These are phyloP conservation scores for Nasonia oneida DNA, from an alignment of 2,888 invertebrate genomes.

Conservation along the genomic window DNA sequence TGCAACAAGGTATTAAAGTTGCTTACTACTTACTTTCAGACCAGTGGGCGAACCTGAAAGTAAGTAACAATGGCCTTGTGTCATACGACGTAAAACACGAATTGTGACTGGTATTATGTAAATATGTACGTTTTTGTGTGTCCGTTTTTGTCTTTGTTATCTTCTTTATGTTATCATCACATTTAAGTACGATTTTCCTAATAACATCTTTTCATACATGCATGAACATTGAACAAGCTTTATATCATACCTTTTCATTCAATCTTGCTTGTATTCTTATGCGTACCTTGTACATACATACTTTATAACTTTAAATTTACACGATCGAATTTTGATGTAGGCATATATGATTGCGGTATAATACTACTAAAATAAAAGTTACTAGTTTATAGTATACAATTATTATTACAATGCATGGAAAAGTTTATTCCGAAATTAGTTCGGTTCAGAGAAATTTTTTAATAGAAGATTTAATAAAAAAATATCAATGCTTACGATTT, in stretches of 20 bases:
- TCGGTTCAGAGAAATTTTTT: background rate
- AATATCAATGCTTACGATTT: background rate
- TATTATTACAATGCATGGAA: background rate
- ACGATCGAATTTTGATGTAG: background rate
- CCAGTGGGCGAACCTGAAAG: conserved; percentile 55
- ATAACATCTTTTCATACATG: conserved; percentile 36
- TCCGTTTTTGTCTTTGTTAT: conserved; percentile 20
- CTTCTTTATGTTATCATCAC: background rate
- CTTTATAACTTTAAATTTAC: background rate
- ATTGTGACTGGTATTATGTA: conserved; percentile 46
- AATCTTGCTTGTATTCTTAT: conserved; percentile 32
- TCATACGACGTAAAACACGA: conserved; percentile 36
- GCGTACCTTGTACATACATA: conserved; percentile 25
- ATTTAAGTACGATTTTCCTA: background rate
- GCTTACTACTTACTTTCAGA: conserved; percentile 59
- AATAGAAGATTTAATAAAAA: background rate
- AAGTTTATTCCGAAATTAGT: background rate
- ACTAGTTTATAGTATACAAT: background rate
- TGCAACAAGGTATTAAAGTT: conserved; percentile 22
- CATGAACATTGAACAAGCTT: conserved; percentile 41
- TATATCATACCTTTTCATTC: conserved; percentile 13
- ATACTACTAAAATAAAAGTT: background rate
- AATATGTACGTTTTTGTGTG: conserved; percentile 30
- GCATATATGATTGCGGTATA: background rate
- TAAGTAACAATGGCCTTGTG: conserved; percentile 49